Evolutionary conservation across 2,113 vertebrate genomes (phyloP), one percentile per base, ranked within the genome.

Genomic region (Trichechus manatus): DNA sequence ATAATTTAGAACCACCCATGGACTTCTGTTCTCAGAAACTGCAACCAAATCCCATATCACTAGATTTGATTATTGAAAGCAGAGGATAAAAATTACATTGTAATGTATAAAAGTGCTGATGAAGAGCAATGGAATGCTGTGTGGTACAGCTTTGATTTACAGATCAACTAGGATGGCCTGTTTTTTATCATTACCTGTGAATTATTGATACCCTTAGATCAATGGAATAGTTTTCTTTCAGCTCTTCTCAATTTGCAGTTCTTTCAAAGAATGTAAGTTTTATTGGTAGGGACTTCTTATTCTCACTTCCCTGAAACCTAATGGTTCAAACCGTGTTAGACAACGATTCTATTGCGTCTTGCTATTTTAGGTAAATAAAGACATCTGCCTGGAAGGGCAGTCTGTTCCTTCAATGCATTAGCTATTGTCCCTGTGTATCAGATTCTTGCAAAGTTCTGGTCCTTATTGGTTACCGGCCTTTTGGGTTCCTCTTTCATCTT

Each of bases 171-270:
- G 19, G 31, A 23, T 42, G 68, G 90, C 20, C 59, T 64, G 36
- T 5, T 95, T 96, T 79, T 79, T 2, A 79, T 96, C 77, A 90
- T 77, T 85, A 61, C 44, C 70, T 90, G 44, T 96, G 83, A 95
- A 95, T 98, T 97, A 96, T 85, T 96, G 93, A 97, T 92, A 85
- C 6, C 10, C 61, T 80, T 87, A 89, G 64, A 95, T 95, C 93
- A 89, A 36, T 95, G 86, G 94, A 95, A 82, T 95, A 15, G 25
- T 84, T 92, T 93, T 59, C 64, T 97, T 96, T 96, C 31, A 93
- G 29, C 29, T 79, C 56, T 56, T 93, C 56, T 94, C 83, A 72
- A 6, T 95, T 96, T 93, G 61, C 4, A 3, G 44, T 94, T 79
- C 44, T 70, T 92, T 96, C 47, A 81, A 78, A 94, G 5, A 87